Percentiles rank a stretch among this genome's conserved stretches.
These are phyloP conservation scores for Xiphias gladius DNA, from an alignment of 2,113 vertebrate species.

Conservation along the genomic window DNA sequence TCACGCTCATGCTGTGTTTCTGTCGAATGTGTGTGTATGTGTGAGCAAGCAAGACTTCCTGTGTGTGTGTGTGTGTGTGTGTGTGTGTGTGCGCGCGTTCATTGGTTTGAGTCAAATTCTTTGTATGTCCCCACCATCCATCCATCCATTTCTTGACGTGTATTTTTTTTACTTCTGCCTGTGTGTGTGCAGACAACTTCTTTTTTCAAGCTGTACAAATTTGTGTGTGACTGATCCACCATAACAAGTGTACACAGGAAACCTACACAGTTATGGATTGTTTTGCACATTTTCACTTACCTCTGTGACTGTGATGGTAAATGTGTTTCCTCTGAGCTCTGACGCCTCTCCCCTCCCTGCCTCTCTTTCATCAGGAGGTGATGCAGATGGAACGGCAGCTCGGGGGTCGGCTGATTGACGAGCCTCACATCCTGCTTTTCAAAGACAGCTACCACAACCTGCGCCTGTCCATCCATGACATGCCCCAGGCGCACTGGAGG, in stretches of 20 bases:
- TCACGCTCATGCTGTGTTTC: slow-evolving; percentile 21
- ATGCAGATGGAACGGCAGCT: slow-evolving; percentile 98
- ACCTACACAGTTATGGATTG: slow-evolving; percentile 37
- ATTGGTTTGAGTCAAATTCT: slow-evolving; percentile 2
- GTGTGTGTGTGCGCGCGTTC: too few species aligned
- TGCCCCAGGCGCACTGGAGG: slow-evolving; percentile 98
- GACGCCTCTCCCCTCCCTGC: slow-evolving; percentile 8
- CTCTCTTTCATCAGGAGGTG: slow-evolving; percentile 89
- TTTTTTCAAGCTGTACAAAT: slow-evolving; percentile 11
- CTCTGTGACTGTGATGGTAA: slow-evolving; percentile 35
- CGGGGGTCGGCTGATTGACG: slow-evolving; percentile 96
- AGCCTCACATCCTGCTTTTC: slow-evolving; percentile 95
- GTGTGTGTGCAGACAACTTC: slow-evolving; percentile 2
- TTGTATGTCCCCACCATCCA: neutral
- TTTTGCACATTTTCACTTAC: slow-evolving; percentile 48
- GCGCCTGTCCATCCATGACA: slow-evolving; percentile 97
- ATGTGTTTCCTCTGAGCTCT: slow-evolving; percentile 23
- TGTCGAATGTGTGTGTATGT: neutral
- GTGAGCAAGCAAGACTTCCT: neutral
- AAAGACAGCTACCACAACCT: slow-evolving; percentile 99
- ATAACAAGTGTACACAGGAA: slow-evolving; percentile 40
- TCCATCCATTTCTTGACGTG: neutral
- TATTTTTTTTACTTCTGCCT: slow-evolving; percentile 12
- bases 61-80: neutral
- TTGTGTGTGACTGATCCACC: slow-evolving; percentile 27